Conservation (phyloP, 2,888 invertebrate species). For the Melanostoma mellinum region DNA sequence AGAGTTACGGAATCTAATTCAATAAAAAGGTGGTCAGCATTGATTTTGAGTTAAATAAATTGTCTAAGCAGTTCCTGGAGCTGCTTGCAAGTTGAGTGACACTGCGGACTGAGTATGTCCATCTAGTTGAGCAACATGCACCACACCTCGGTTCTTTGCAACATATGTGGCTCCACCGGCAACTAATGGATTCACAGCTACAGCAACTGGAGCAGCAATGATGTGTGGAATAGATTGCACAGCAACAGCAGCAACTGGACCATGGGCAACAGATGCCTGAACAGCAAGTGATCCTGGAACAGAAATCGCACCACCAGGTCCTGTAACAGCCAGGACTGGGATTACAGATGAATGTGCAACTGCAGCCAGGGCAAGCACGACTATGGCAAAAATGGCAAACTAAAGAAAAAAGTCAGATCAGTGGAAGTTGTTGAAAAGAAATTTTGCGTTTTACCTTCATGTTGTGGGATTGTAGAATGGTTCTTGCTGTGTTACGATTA, state of each 20-base stretch:
- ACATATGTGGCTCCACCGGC: constrained; percentile 77
- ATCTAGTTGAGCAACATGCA: constrained; percentile 82
- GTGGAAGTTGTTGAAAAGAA: background rate
- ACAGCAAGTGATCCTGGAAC: constrained; percentile 52
- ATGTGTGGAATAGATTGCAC: constrained; percentile 47
- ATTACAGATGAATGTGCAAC: constrained; percentile 54
- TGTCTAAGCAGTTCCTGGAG: constrained; percentile 81
- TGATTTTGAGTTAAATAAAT: no score
- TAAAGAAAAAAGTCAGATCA: constrained; percentile 4
- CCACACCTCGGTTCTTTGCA: constrained; percentile 82
- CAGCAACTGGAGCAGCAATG: constrained; percentile 35
- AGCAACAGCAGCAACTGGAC: constrained; percentile 47
- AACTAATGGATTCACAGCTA: constrained; percentile 35
- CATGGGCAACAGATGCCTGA: constrained; percentile 51
- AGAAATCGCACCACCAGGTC: constrained; percentile 45
- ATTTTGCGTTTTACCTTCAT: constrained; percentile 58
- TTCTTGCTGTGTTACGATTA: constrained; percentile 14
- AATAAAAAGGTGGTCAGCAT: no score
- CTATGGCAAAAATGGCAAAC: constrained; percentile 58
- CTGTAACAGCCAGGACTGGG: constrained; percentile 23
- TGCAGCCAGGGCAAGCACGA: constrained; percentile 55
- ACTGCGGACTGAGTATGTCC: constrained; percentile 78
- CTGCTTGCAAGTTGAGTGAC: constrained; percentile 81
- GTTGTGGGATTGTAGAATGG: constrained; percentile 19
- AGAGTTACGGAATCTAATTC: no score